A percentile compares a stretch with the other conserved stretches of the same genome.
phyloP scores from a whole-genome alignment of 2,797 vertebrate species.

The Molossus alvarezi region DNA sequence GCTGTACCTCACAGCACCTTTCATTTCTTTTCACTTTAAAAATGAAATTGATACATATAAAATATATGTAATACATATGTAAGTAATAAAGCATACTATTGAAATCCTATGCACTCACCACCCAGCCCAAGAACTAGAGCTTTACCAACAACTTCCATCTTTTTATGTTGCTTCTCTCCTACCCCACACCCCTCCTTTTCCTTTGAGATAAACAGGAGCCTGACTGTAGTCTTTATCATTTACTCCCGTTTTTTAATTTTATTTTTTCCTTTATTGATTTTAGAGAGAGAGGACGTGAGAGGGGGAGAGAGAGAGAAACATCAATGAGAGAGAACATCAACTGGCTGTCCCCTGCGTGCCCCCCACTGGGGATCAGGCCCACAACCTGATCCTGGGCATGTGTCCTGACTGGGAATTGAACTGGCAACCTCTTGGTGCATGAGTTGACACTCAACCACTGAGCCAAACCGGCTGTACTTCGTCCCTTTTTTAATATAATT shows the following conservation, averaged over 20 bases:
- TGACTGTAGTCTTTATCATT: not conserved
- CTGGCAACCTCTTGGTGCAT: no score
- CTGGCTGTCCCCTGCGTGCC: no score
- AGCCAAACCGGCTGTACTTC: not conserved
- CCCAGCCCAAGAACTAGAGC: not conserved
- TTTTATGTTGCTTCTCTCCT: not conserved
- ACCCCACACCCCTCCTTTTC: not conserved
- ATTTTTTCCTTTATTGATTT: no score
- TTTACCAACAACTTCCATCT: not conserved
- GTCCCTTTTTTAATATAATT: not conserved
- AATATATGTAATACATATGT: not conserved
- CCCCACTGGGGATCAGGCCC: no score
- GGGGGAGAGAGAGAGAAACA: no score
- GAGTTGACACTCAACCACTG: no score
- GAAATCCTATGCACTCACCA: not conserved
- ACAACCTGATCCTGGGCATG: no score
- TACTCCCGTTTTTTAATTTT: not conserved
- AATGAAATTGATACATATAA: slow-evolving; percentile 6
- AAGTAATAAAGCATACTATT: not conserved
- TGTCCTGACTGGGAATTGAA: no score
- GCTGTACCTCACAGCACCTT: not conserved
- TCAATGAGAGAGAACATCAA: no score
- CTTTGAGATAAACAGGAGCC: not conserved
- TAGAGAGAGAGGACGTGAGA: no score
- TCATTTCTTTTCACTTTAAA: slow-evolving; percentile 3